phyloP scores from a whole-genome alignment of 2,888 invertebrate genomes.

The Harpagoxenus sublaevis region DNA sequence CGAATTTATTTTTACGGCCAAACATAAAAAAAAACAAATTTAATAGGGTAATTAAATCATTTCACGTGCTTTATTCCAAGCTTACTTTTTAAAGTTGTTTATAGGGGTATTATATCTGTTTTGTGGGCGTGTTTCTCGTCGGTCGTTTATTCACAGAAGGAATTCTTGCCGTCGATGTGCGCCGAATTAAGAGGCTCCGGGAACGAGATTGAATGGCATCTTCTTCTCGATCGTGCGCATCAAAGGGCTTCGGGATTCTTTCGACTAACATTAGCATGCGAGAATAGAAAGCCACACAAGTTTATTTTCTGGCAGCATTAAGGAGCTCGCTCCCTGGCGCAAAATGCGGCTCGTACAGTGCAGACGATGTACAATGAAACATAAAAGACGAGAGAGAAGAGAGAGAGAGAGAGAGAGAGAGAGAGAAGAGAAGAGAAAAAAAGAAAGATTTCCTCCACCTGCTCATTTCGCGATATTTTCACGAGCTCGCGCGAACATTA shows the following conservation, averaged over 20 bases:
- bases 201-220: constrained; percentile 36
- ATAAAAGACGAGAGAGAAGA: neutral
- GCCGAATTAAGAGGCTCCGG: constrained; percentile 19
- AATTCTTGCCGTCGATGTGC: neutral
- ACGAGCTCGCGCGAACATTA: constrained; percentile 60
- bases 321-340: neutral
- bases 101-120: neutral
- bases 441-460: neutral
- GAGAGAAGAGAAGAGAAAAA: neutral
- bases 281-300: constrained; percentile 33
- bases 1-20: neutral
- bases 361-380: constrained; percentile 14
- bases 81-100: neutral
- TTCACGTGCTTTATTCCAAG: neutral
- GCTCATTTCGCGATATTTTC: constrained; percentile 42
- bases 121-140: neutral
- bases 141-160: constrained; percentile 10
- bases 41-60: neutral
- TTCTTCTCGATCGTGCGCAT: constrained; percentile 38
- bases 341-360: constrained; percentile 16
- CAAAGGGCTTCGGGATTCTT: constrained; percentile 29
- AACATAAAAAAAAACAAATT: neutral
- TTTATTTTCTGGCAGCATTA: constrained; percentile 41
- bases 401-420: neutral
- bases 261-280: neutral